Conservation (phyloP, 2,113 vertebrate species). For the Balaeniceps rex region DNA sequence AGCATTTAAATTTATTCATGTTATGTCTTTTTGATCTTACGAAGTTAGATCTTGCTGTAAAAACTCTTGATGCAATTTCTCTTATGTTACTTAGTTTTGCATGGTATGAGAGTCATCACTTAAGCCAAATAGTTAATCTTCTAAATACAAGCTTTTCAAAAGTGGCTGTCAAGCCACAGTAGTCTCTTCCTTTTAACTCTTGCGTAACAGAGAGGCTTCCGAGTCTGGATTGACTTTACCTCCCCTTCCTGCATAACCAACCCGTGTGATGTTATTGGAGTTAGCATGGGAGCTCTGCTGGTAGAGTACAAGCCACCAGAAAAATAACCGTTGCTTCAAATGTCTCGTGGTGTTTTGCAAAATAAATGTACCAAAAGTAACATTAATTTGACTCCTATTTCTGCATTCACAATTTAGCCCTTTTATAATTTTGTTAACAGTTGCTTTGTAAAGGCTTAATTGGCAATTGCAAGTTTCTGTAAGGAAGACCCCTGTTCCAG, state of each 20-base stretch:
- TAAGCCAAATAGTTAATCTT: neutral
- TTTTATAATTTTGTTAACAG: neutral
- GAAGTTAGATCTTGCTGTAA: neutral
- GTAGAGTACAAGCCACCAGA: neutral
- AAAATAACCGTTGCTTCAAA: neutral
- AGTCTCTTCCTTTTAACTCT: neutral
- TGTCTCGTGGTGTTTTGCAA: neutral
- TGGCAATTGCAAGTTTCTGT: neutral
- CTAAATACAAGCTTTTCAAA: neutral
- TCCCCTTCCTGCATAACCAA: neutral
- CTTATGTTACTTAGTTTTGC: neutral
- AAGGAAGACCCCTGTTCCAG: neutral
- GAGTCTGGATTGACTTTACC: neutral
- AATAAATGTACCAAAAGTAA: neutral
- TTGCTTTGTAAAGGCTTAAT: neutral
- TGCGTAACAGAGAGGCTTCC: neutral
- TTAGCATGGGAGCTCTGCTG: neutral
- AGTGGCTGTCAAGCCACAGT: neutral
- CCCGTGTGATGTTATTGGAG: fast-evolving
- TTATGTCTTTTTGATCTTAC: neutral
- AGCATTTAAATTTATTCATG: neutral
- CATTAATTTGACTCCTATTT: neutral
- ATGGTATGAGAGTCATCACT: neutral
- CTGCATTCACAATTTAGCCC: neutral
- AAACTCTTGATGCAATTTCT: neutral